A percentile compares a stretch with the other conserved stretches of the same genome.
Evolutionary conservation across 2,113 vertebrate species (phyloP).

Genomic region (Capreolus pygargus): DNA sequence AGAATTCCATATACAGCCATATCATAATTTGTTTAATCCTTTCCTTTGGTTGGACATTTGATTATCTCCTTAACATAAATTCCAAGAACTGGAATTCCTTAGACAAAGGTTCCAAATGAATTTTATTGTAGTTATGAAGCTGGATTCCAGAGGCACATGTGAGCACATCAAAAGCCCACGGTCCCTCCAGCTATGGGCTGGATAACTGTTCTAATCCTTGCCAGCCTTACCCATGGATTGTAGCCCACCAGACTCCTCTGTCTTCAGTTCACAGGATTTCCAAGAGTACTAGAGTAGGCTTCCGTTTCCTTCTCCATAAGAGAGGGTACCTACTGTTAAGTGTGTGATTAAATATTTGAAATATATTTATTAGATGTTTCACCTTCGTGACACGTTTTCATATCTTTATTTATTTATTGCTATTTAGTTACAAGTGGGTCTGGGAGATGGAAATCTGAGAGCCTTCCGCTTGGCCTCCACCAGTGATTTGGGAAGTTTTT

Average conservation of each 20-base stretch:
- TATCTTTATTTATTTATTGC: neutral
- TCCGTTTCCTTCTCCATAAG: neutral
- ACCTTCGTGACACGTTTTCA: neutral
- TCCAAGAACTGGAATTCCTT: neutral
- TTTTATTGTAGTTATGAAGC: neutral
- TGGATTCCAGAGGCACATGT: neutral
- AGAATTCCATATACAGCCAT: neutral
- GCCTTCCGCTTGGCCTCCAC: too few species aligned
- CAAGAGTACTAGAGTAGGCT: neutral
- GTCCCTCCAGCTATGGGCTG: neutral
- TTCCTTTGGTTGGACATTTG: neutral
- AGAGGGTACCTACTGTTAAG: neutral
- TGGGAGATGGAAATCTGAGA: neutral
- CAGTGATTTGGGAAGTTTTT: neutral
- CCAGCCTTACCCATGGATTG: neutral
- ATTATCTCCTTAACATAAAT: neutral
- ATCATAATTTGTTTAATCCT: neutral
- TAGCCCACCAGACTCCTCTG: neutral
- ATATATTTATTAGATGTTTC: neutral
- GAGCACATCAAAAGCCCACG: fast-evolving
- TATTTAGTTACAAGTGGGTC: neutral
- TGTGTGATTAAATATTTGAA: neutral
- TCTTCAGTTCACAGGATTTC: neutral
- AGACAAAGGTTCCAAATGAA: neutral
- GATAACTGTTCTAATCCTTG: neutral